Base-by-base conservation (phyloP, 2,888 invertebrate species). In the Gari tellinella region DNA sequence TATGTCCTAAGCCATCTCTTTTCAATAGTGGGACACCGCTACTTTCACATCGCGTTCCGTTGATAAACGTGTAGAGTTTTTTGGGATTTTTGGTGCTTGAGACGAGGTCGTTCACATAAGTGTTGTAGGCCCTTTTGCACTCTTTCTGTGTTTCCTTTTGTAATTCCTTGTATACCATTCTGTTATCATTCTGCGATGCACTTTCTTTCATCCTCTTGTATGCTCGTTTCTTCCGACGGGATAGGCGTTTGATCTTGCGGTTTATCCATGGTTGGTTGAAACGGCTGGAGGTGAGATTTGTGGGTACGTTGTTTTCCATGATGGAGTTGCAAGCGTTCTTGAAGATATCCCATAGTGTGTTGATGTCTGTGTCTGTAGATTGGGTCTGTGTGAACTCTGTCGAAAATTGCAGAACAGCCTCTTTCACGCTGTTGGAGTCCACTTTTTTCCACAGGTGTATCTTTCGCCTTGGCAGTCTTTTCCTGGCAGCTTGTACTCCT, bases 181-280 rank as follows among this genome's bases (percentile, higher is more conserved):
- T n/a, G n/a, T n/a, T n/a, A n/a, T n/a, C n/a, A n/a, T n/a, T n/a
- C n/a, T n/a, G n/a, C n/a, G n/a, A n/a, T n/a, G n/a, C n/a, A n/a
- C 17, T 37, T 4, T 15, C 10, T 10, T 46, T 58, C 21, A 48
- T 52, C 23, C 40, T 53, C 14, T 14, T 43, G n/a, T 26, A 49
- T 3, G 26, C 23, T 15, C 43, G 10, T n/a, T 40, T 61, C 5
- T 61, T 61, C 26, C 14, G 10, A 7, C 49, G 3, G n/a, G 38
- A 40, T 5, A 61, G 49, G 14, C 51, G 38, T 49, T 45, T 56
- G 19, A 49, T 23, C 1, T 46, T 5, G 2, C 61, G 17, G 21
- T 23, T 45, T 8, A 61, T 40, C 61, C 61, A 61, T 15, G 61
- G 61, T 40, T 61, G 49, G 25, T 23, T 61, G 41, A 49, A 61